Evolutionary conservation across 2,113 vertebrate genomes (phyloP).

Genomic region (Prolemur simus): DNA sequence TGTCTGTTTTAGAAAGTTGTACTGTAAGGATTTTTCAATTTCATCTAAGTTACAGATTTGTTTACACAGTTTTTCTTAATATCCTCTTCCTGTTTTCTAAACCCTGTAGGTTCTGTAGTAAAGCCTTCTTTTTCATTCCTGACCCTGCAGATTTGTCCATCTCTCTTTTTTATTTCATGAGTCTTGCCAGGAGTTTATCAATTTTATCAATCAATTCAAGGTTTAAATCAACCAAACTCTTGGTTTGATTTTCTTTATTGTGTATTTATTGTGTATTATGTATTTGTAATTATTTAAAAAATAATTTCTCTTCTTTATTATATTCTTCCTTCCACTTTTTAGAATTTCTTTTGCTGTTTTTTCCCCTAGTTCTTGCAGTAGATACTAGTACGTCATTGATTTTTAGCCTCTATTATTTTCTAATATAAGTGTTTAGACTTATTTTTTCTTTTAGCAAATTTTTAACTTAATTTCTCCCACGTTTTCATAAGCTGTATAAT

Average conservation of each 20-base stretch:
- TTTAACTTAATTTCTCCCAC: neutral
- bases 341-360: neutral
- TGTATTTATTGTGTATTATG: neutral
- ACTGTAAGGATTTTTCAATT: neutral
- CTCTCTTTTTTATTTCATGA: neutral
- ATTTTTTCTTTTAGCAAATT: neutral
- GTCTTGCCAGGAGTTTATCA: neutral
- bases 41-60: neutral
- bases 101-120: neutral
- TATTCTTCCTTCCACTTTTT: neutral
- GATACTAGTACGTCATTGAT: neutral
- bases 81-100: neutral
- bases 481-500: neutral
- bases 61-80: neutral
- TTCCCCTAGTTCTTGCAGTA: neutral
- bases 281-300: neutral
- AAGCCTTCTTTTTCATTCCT: neutral
- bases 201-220: neutral
- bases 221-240: neutral
- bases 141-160: neutral
- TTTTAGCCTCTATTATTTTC: neutral
- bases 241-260: neutral
- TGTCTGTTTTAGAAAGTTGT: neutral
- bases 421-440: neutral
- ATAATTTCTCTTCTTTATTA: neutral